Percentiles rank a stretch among this genome's conserved stretches.
phyloP scores from a whole-genome alignment of 64 coral and sea anemone species.

The Montipora foliosa region DNA sequence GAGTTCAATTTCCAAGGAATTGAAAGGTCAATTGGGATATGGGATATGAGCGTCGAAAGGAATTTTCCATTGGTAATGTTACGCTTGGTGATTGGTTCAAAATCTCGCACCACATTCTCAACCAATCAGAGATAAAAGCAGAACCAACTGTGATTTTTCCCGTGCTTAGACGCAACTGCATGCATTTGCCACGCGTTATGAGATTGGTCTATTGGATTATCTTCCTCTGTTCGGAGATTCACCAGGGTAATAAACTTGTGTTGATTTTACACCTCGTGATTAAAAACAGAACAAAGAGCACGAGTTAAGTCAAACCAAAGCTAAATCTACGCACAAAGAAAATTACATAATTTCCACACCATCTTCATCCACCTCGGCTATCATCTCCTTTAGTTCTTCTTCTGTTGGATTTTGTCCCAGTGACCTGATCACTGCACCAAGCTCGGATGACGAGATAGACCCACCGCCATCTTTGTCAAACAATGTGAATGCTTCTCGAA shows the following conservation, averaged over 20 bases:
- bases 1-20: no score
- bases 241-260: no score
- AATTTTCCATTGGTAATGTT: background rate
- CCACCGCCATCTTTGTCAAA: conserved; percentile 87
- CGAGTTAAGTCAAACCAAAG: no score
- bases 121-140: no score
- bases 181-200: background rate
- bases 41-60: no score
- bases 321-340: no score
- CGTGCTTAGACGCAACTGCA: background rate
- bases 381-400: conserved; percentile 75
- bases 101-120: no score
- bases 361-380: conserved; percentile 76
- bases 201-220: no score
- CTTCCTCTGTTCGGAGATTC: no score
- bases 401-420: conserved; percentile 72
- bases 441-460: conserved; percentile 58
- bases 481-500: conserved; percentile 63
- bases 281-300: background rate
- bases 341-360: conserved; percentile 25
- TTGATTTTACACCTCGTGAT: no score
- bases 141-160: no score
- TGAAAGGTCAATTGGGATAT: no score
- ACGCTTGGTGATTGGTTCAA: background rate
- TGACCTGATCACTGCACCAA: conserved; percentile 67